A percentile compares a stretch with the other conserved stretches of the same genome.
phyloP scores from a whole-genome alignment of 1,140 invertebrate genomes.

The Gonioctena quinquepunctata region DNA sequence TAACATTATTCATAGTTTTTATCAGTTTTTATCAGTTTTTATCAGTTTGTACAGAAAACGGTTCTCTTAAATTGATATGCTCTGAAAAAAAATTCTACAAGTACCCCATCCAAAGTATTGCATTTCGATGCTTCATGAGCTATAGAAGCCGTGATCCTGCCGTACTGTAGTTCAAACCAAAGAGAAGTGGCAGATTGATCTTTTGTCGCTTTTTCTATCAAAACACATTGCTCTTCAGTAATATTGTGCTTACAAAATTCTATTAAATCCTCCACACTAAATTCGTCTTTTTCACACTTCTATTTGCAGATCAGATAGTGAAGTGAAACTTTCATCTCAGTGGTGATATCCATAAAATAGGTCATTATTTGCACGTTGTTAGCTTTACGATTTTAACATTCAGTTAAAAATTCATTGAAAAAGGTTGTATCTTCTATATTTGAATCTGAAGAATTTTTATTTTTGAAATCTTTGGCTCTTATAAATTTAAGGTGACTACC shows the following conservation, averaged over 20 bases:
- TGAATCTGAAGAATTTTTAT: too few relatives aligned
- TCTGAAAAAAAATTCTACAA: slow-evolving; percentile 46
- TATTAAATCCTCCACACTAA: background rate
- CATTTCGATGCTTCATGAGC: slow-evolving; percentile 49
- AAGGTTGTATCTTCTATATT: too few relatives aligned
- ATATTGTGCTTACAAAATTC: background rate
- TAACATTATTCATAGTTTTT: background rate
- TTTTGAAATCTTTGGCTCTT: too few relatives aligned
- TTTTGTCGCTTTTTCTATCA: background rate
- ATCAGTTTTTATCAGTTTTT: slow-evolving; percentile 8
- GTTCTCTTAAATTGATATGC: slow-evolving; percentile 30
- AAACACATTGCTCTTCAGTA: slow-evolving; percentile 30
- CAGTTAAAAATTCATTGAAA: too few relatives aligned
- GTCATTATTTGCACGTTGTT: too few relatives aligned
- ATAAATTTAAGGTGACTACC: too few relatives aligned
- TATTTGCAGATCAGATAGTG: slow-evolving; percentile 5
- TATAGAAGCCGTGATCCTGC: slow-evolving; percentile 53
- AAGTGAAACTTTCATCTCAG: background rate
- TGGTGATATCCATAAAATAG: too few relatives aligned
- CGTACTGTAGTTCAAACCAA: slow-evolving; percentile 51
- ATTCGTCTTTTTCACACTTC: slow-evolving; percentile 6
- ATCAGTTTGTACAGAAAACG: background rate
- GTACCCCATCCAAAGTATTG: slow-evolving; percentile 41
- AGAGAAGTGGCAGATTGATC: slow-evolving; percentile 17
- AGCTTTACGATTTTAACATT: too few relatives aligned